Conservation (phyloP, 2,888 invertebrate genomes). For the Ephialtes manifestator region DNA sequence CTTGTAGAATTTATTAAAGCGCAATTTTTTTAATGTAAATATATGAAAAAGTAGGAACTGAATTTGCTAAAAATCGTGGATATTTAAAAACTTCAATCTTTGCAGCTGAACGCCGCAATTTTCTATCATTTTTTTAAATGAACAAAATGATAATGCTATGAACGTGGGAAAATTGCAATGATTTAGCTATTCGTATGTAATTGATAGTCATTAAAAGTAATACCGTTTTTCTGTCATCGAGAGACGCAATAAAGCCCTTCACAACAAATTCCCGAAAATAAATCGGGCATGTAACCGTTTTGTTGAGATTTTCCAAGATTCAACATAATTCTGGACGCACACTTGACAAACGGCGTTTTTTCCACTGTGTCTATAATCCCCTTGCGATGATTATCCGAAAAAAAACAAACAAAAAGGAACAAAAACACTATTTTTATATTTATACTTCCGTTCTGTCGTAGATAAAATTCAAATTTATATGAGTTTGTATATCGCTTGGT, state of each 20-base stretch:
- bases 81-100: slow-evolving; percentile 1
- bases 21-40: too few relatives aligned
- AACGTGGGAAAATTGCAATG: slow-evolving; percentile 1
- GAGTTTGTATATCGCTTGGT: slow-evolving; percentile 30
- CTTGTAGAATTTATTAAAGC: neutral
- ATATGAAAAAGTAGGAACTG: too few relatives aligned
- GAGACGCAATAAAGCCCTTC: neutral
- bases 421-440: slow-evolving; percentile 67
- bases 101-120: neutral
- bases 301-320: slow-evolving; percentile 52
- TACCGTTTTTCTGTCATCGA: neutral
- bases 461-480: slow-evolving; percentile 22
- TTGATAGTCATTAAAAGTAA: neutral
- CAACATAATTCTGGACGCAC: slow-evolving; percentile 55
- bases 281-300: slow-evolving; percentile 16
- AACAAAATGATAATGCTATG: neutral
- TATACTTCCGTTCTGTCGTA: slow-evolving; percentile 56
- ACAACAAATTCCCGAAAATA: neutral
- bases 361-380: slow-evolving; percentile 30
- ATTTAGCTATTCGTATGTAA: neutral
- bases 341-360: slow-evolving; percentile 51
- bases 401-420: slow-evolving; percentile 24
- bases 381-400: slow-evolving; percentile 54
- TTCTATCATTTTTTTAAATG: slow-evolving; percentile 17
- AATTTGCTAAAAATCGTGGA: too few relatives aligned